A percentile compares a stretch with the other conserved stretches of the same genome.
Evolutionary conservation across 1,140 invertebrate species (phyloP).

Genomic region (Macrotrachela quadricornifera): DNA sequence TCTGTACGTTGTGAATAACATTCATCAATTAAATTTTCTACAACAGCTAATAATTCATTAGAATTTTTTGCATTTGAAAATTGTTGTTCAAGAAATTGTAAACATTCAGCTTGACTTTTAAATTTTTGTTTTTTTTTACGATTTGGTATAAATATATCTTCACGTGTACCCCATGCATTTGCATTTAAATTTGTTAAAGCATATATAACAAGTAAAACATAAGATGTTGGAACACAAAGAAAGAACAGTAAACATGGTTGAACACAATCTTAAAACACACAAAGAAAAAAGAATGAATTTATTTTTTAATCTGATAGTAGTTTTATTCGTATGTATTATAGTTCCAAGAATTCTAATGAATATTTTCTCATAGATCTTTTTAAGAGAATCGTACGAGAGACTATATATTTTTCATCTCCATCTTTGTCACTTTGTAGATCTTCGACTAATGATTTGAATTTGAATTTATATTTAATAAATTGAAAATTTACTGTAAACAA

Average conservation of each 20-base stretch:
- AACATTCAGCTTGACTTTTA: constrained; percentile 5
- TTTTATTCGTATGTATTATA: no score
- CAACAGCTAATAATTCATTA: constrained; percentile 3
- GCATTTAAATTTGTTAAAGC: constrained; percentile 71
- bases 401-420: no score
- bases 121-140: constrained; percentile 3
- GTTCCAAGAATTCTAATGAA: no score
- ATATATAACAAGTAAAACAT: constrained; percentile 69
- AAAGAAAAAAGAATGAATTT: no score
- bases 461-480: no score
- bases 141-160: constrained; percentile 27
- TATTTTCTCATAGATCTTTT: no score
- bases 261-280: constrained; percentile 35
- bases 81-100: constrained; percentile 5
- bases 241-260: constrained; percentile 60
- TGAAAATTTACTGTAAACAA: no score
- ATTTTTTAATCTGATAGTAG: no score
- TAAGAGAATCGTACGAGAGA: no score
- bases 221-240: constrained; percentile 75
- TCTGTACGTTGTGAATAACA: background rate
- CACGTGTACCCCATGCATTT: constrained; percentile 71
- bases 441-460: no score
- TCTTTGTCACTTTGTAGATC: no score
- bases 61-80: background rate
- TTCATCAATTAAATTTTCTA: constrained; percentile 5